Percentiles rank a stretch among this genome's conserved stretches.
Conservation (phyloP, 2,888 invertebrate species). For the Lathronympha strigana region DNA sequence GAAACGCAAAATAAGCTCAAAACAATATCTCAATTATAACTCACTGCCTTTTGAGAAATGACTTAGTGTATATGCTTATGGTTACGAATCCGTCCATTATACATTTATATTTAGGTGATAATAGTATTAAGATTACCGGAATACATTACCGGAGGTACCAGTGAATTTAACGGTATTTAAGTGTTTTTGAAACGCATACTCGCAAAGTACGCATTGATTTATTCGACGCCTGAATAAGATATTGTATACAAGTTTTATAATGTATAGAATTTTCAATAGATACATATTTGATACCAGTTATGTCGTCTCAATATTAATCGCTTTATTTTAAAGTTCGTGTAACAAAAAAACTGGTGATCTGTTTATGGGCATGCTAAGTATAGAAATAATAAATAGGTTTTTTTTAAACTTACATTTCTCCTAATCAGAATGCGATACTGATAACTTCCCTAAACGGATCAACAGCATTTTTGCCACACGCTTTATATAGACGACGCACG, state of each 20-base stretch:
- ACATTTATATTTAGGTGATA: slow-evolving; percentile 24
- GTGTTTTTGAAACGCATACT: slow-evolving; percentile 14
- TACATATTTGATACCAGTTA: slow-evolving; percentile 2
- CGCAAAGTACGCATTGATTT: slow-evolving; percentile 5
- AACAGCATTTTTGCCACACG: too few relatives aligned
- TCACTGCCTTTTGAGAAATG: slow-evolving; percentile 38
- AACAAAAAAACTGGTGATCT: too few relatives aligned
- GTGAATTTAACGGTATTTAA: slow-evolving; percentile 24
- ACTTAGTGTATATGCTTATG: slow-evolving; percentile 9
- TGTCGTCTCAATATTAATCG: not conserved
- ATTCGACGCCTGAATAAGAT: not conserved
- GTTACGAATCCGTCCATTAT: slow-evolving; percentile 28
- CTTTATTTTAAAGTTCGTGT: not conserved
- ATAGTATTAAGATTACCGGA: slow-evolving; percentile 14
- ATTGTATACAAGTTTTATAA: not conserved
- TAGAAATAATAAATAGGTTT: too few relatives aligned
- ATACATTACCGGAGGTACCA: slow-evolving; percentile 21
- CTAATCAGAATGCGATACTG: too few relatives aligned
- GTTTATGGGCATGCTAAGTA: too few relatives aligned
- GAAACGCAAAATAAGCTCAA: slow-evolving; percentile 29
- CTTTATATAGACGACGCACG: not conserved
- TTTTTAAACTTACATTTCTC: too few relatives aligned
- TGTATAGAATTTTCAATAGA: not conserved
- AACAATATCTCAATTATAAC: slow-evolving; percentile 24
- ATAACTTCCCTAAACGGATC: too few relatives aligned